A percentile compares a stretch with the other conserved stretches of the same genome.
Evolutionary conservation across 2,113 vertebrate species (phyloP).

Genomic region (Bothrops jararaca): DNA sequence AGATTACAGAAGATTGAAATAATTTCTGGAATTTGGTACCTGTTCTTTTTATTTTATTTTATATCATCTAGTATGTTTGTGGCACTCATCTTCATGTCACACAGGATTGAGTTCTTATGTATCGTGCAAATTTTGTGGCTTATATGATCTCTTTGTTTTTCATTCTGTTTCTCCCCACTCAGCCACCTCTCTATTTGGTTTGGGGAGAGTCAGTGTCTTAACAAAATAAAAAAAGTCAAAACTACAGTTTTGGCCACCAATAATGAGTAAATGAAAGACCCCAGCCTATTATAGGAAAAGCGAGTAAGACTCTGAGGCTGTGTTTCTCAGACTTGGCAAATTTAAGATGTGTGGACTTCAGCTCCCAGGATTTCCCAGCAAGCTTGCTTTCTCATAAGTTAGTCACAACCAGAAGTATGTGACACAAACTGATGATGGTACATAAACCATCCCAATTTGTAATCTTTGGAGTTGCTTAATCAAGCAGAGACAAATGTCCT

Average conservation of each 20-base stretch:
- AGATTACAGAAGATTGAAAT: neutral
- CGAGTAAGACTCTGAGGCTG: neutral
- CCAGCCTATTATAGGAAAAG: neutral
- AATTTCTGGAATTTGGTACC: neutral
- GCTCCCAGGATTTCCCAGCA: neutral
- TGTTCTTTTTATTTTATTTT: neutral
- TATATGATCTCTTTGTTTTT: neutral
- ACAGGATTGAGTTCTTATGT: neutral
- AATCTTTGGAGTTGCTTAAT: neutral
- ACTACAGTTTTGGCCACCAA: neutral
- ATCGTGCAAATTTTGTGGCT: neutral
- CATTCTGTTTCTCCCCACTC: slow-evolving; percentile 12
- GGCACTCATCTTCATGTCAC: neutral
- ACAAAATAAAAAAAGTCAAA: neutral
- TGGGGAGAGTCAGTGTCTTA: neutral
- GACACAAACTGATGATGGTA: neutral
- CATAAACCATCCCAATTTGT: slow-evolving; percentile 23
- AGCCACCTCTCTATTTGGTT: neutral
- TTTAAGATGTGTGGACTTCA: neutral
- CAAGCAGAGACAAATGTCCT: slow-evolving; percentile 26
- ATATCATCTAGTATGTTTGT: neutral
- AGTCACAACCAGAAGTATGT: neutral
- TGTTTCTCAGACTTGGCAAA: neutral
- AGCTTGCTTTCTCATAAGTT: neutral
- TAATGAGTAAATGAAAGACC: neutral